phyloP scores from a whole-genome alignment of 2,888 invertebrate genomes.

The Nymphalis urticae region DNA sequence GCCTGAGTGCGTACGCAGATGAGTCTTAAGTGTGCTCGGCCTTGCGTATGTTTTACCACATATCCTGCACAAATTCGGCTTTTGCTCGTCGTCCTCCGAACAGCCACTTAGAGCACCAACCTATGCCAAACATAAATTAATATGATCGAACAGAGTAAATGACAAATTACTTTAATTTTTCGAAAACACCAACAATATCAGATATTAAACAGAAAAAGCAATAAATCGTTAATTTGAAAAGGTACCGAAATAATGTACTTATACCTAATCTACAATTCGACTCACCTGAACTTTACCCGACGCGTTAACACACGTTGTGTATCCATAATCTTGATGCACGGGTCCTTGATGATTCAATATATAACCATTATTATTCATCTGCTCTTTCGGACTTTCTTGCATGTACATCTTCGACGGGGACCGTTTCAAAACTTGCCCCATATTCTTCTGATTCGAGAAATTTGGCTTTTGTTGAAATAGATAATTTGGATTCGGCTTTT shows the following conservation, averaged over 20 bases:
- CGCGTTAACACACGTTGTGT: constrained; percentile 61
- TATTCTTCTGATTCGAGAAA: constrained; percentile 55
- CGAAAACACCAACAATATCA: too few species aligned
- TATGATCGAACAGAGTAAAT: too few species aligned
- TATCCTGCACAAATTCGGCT: constrained; percentile 95
- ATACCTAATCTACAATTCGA: background rate
- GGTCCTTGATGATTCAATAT: constrained; percentile 67
- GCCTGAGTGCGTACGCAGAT: constrained; percentile 97
- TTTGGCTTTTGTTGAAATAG: constrained; percentile 73
- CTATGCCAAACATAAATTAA: constrained; percentile 42
- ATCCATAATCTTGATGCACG: constrained; percentile 73
- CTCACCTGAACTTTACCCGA: constrained; percentile 70
- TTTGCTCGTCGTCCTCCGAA: constrained; percentile 86
- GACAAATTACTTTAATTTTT: too few species aligned
- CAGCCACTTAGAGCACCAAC: constrained; percentile 82
- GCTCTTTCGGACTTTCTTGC: constrained; percentile 65
- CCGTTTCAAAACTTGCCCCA: constrained; percentile 63
- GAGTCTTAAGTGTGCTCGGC: constrained; percentile 98
- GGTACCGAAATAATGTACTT: background rate
- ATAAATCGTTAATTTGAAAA: too few species aligned
- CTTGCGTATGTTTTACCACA: constrained; percentile 98
- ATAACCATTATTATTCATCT: constrained; percentile 59
- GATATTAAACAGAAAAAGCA: too few species aligned
- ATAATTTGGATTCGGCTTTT: constrained; percentile 67
- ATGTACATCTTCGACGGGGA: constrained; percentile 67